Percentiles rank a stretch among this genome's conserved stretches.
phyloP scores from a whole-genome alignment of 2,888 invertebrate genomes.

The Amaurobius ferox region DNA sequence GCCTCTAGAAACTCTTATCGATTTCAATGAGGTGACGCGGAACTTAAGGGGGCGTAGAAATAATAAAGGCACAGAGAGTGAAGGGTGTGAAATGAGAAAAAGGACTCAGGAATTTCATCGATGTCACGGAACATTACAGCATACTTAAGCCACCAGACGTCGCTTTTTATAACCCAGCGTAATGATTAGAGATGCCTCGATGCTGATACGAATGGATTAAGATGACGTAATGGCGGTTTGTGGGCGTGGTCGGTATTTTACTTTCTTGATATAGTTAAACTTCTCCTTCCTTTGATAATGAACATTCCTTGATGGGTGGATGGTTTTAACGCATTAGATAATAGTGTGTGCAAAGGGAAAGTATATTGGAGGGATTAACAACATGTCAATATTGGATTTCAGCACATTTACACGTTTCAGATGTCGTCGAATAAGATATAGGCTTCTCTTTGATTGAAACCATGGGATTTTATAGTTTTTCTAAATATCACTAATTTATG shows the following conservation, averaged over 20 bases:
- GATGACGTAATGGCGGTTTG: background rate
- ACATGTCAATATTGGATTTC: too few relatives aligned
- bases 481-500: too few relatives aligned
- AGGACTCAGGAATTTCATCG: background rate
- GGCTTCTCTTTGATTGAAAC: too few relatives aligned
- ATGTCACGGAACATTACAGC: background rate
- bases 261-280: background rate
- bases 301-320: too few relatives aligned
- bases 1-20: conserved; percentile 52
- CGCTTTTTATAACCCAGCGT: background rate
- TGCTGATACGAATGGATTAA: background rate
- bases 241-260: background rate
- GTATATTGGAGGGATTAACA: too few relatives aligned
- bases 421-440: too few relatives aligned
- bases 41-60: background rate
- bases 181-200: background rate
- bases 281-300: background rate
- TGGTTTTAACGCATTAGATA: too few relatives aligned
- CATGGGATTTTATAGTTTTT: too few relatives aligned
- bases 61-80: conserved; percentile 17
- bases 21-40: conserved; percentile 28
- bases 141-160: background rate
- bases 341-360: too few relatives aligned
- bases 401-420: too few relatives aligned
- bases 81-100: conserved; percentile 25